Percentiles rank a stretch among this genome's conserved stretches.
phyloP scores from a whole-genome alignment of 2,797 vertebrate species.

The Coranthus polyacanthus region DNA sequence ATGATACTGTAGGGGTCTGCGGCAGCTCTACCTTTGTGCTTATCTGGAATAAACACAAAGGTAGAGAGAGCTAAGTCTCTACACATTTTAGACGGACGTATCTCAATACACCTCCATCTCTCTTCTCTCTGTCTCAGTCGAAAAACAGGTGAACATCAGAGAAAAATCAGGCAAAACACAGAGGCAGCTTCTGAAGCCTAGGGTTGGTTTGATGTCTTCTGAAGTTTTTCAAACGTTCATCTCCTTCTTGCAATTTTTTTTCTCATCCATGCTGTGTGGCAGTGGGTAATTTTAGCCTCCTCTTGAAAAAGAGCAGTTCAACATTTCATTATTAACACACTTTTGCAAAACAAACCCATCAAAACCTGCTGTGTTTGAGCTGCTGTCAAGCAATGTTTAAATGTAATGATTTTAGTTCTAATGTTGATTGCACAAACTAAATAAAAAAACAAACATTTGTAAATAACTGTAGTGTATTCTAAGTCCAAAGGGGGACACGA shows the following conservation, averaged over 20 bases:
- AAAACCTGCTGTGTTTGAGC: slow-evolving; percentile 1
- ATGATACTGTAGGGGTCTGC: background rate
- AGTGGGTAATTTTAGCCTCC: slow-evolving; percentile 8
- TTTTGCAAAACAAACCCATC: background rate
- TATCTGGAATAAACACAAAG: slow-evolving; percentile 23
- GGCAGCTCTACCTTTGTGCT: slow-evolving; percentile 13
- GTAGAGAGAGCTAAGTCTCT: slow-evolving; percentile 19
- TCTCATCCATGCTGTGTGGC: slow-evolving; percentile 3
- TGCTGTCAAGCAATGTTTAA: background rate
- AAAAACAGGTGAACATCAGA: slow-evolving; percentile 49
- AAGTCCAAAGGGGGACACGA: too few relatives aligned
- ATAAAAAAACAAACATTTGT: background rate
- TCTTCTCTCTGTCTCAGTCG: slow-evolving; percentile 13
- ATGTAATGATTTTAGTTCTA: background rate
- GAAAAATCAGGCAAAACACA: slow-evolving; percentile 37
- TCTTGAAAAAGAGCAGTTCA: slow-evolving; percentile 3
- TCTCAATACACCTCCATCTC: slow-evolving; percentile 20
- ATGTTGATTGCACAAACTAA: too few relatives aligned
- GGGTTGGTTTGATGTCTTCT: slow-evolving; percentile 43
- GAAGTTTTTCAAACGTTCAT: slow-evolving; percentile 38
- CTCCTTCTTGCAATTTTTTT: slow-evolving; percentile 27
- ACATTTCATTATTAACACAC: slow-evolving; percentile 5
- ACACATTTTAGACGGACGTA: slow-evolving; percentile 25
- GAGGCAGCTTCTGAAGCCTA: slow-evolving; percentile 38
- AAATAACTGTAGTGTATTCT: too few relatives aligned